Evolutionary conservation across 2,113 vertebrate species (phyloP).

Genomic region (Sphyrna mokarran): DNA sequence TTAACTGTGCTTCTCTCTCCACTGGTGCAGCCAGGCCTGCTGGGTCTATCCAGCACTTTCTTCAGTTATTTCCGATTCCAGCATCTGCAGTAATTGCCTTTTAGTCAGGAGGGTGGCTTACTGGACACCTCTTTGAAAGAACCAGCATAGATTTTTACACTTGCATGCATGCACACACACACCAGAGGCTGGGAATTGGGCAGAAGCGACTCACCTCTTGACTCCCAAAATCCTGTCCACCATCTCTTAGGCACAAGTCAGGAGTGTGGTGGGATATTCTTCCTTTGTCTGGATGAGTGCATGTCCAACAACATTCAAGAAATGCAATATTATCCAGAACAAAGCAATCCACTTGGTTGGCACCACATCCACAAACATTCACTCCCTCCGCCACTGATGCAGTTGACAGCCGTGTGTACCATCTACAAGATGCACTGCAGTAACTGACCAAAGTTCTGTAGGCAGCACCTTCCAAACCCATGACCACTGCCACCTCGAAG

Average conservation of each 20-base stretch:
- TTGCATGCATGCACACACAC: too few species aligned
- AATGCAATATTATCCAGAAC: not conserved
- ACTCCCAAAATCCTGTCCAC: not conserved
- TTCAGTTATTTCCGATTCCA: too few species aligned
- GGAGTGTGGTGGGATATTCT: not conserved
- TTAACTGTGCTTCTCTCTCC: too few species aligned
- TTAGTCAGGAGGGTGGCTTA: too few species aligned
- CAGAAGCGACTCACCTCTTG: too few species aligned
- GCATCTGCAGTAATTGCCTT: too few species aligned
- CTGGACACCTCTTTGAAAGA: too few species aligned
- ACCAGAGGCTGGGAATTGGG: too few species aligned
- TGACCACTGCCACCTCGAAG: not conserved
- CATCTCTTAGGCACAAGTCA: not conserved
- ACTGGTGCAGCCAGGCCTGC: too few species aligned
- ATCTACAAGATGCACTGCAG: not conserved
- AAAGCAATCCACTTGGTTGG: not conserved
- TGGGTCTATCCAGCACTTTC: too few species aligned
- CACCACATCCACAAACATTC: not conserved
- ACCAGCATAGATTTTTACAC: too few species aligned
- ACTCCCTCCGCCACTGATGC: not conserved
- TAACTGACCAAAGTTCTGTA: not conserved
- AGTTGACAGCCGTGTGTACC: not conserved
- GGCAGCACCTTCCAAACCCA: not conserved
- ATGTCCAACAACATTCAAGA: not conserved
- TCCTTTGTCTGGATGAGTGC: not conserved